phyloP scores from a whole-genome alignment of 2,113 vertebrate species.

The Caloenas nicobarica region DNA sequence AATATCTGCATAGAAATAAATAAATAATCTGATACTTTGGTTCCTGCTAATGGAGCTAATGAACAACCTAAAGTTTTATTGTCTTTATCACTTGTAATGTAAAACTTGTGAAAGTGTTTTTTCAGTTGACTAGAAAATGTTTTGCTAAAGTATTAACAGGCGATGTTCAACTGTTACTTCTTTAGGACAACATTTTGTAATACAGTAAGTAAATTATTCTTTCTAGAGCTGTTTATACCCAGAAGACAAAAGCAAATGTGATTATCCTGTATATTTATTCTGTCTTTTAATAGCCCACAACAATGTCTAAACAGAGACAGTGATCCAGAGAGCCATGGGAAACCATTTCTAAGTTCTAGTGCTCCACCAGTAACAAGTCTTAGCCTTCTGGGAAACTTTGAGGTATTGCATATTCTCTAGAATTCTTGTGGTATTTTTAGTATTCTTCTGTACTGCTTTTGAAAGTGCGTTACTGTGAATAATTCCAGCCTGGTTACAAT shows the following conservation, averaged over 20 bases:
- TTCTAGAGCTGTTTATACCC: neutral
- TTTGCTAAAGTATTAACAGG: neutral
- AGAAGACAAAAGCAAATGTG: conserved; percentile 46
- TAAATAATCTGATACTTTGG: neutral
- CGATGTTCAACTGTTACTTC: neutral
- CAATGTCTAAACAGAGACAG: conserved; percentile 83
- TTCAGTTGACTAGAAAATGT: neutral
- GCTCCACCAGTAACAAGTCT: conserved; percentile 93
- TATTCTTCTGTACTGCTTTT: conserved; percentile 15
- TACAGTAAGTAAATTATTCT: neutral
- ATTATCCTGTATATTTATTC: conserved; percentile 23
- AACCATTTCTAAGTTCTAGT: conserved; percentile 91
- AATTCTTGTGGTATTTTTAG: conserved; percentile 43
- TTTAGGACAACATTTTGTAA: neutral
- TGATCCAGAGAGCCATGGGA: conserved; percentile 80
- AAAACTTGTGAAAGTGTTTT: neutral
- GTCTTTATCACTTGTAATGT: neutral
- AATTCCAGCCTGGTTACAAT: neutral
- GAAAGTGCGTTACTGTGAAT: neutral
- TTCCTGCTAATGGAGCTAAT: neutral
- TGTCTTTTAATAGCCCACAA: conserved; percentile 66
- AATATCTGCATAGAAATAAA: neutral
- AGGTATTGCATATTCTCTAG: conserved; percentile 80
- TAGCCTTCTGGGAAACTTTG: conserved; percentile 98
- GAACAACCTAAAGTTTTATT: neutral